A percentile compares a stretch with the other conserved stretches of the same genome.
Evolutionary conservation across 2,888 invertebrate genomes (phyloP).

Genomic region (Dyspetes luteomarginatus): DNA sequence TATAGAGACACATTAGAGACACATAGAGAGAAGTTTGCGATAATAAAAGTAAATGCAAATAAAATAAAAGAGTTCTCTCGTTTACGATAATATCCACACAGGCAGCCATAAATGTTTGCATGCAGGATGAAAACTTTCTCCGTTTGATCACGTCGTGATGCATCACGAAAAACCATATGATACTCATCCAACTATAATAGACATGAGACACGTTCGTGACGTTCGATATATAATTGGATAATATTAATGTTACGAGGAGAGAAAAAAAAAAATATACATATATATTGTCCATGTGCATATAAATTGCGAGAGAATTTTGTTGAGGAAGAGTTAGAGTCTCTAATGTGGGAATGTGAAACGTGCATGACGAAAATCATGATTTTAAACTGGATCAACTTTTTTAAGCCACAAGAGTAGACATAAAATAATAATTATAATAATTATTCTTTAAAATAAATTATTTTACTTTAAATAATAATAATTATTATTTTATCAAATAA

Average conservation of each 20-base stretch:
- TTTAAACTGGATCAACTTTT: too few relatives aligned
- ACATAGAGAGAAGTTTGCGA: background rate
- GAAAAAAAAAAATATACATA: background rate
- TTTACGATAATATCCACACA: conserved; percentile 32
- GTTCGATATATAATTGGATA: conserved; percentile 52
- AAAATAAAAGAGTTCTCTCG: conserved; percentile 5
- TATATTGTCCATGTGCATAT: too few relatives aligned
- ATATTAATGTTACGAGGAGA: conserved; percentile 19
- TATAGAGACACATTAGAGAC: background rate
- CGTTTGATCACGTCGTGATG: conserved; percentile 26
- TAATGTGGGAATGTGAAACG: conserved; percentile 17
- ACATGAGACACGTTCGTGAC: conserved; percentile 36
- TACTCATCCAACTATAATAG: conserved; percentile 44
- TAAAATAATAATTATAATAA: conserved; percentile 12
- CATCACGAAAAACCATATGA: conserved; percentile 25
- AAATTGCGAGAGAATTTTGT: too few relatives aligned
- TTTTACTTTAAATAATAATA: too few relatives aligned
- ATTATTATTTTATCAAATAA: too few relatives aligned
- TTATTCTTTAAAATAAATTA: conserved; percentile 4
- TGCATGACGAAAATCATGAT: too few relatives aligned
- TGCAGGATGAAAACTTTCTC: conserved; percentile 55
- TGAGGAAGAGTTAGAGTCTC: background rate
- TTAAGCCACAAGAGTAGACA: background rate
- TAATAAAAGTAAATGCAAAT: conserved; percentile 33
- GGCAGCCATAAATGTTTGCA: conserved; percentile 31